Evolutionary conservation across 2,888 invertebrate genomes (phyloP).

Genomic region (Chaetogeoica ovagalla): DNA sequence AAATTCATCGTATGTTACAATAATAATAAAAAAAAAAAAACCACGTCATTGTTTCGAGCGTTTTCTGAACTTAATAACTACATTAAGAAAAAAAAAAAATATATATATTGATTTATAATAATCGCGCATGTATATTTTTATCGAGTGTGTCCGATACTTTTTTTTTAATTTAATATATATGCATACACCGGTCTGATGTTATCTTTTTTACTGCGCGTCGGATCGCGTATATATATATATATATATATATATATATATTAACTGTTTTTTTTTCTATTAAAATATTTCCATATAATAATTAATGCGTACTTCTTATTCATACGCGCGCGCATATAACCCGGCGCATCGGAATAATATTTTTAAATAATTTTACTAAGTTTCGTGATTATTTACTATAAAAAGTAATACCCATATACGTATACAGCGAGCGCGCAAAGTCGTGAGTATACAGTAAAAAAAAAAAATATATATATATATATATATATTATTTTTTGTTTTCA

Average conservation of each 20-base stretch:
- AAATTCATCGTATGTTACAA: too few relatives aligned
- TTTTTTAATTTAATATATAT: neutral
- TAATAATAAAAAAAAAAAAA: too few relatives aligned
- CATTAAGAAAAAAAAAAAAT: neutral
- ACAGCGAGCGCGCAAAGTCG: too few relatives aligned
- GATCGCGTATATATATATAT: neutral
- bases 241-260: too few relatives aligned
- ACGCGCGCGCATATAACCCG: too few relatives aligned
- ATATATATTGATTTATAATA: constrained; percentile 14
- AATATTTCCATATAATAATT: constrained; percentile 16
- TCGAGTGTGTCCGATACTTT: too few relatives aligned
- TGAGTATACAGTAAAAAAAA: too few relatives aligned
- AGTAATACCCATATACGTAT: too few relatives aligned
- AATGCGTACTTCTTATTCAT: neutral
- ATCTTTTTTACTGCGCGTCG: neutral
- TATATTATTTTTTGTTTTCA: too few relatives aligned
- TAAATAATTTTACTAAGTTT: neutral
- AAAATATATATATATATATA: too few relatives aligned
- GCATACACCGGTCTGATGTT: neutral
- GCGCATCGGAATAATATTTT: neutral
- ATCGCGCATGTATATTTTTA: neutral
- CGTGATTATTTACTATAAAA: neutral
- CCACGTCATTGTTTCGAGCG: too few relatives aligned
- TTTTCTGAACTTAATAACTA: neutral
- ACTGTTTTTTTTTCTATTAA: constrained; percentile 22